phyloP scores from a whole-genome alignment of 2,113 vertebrate genomes.

The Picathartes gymnocephalus region DNA sequence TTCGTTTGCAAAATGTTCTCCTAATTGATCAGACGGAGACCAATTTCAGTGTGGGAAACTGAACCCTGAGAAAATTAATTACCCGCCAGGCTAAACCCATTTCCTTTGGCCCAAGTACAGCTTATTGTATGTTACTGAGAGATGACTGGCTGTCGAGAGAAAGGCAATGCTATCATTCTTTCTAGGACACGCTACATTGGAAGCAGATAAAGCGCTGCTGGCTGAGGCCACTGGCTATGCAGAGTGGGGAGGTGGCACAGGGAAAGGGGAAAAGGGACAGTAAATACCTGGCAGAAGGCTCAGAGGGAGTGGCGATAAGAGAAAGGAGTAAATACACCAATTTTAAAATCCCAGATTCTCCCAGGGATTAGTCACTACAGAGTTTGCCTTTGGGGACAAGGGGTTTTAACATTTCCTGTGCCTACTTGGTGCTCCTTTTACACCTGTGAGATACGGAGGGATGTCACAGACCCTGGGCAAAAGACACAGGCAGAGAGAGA shows the following conservation, averaged over 20 bases:
- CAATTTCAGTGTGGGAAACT: slow-evolving; percentile 69
- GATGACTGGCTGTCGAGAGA: slow-evolving; percentile 29
- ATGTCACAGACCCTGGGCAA: slow-evolving; percentile 9
- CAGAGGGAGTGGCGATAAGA: not conserved
- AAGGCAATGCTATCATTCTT: slow-evolving; percentile 52
- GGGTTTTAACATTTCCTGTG: not conserved
- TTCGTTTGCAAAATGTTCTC: slow-evolving; percentile 62
- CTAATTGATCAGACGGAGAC: slow-evolving; percentile 66
- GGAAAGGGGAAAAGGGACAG: not conserved
- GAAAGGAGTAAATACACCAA: slow-evolving; percentile 6
- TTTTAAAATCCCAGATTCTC: slow-evolving; percentile 10
- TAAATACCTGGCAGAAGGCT: not conserved
- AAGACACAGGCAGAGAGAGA: not conserved
- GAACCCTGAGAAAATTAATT: slow-evolving; percentile 67
- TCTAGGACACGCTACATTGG: slow-evolving; percentile 28
- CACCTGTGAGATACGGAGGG: not conserved
- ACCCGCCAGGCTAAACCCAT: slow-evolving; percentile 65
- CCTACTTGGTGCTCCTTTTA: not conserved
- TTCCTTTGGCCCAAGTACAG: slow-evolving; percentile 67
- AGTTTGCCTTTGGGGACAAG: not conserved
- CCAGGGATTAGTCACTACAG: not conserved
- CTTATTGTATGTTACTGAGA: slow-evolving; percentile 64
- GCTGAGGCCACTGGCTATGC: slow-evolving; percentile 24
- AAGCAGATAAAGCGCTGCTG: slow-evolving; percentile 25
- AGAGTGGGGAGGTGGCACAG: not conserved